Evolutionary conservation across 2,113 vertebrate genomes (phyloP).

Genomic region (Cochlearius cochlearius): DNA sequence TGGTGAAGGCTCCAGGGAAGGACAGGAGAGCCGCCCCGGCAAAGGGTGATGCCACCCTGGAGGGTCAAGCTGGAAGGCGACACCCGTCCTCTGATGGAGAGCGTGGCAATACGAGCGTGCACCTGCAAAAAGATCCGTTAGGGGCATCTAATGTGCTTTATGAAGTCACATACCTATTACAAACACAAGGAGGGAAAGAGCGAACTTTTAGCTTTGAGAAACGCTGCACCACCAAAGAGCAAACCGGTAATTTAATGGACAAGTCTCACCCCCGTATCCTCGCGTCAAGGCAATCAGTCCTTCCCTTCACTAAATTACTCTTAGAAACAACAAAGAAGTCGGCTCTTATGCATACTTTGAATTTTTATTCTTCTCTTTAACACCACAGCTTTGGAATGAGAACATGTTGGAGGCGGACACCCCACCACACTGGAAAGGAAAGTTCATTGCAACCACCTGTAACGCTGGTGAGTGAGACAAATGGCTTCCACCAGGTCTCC

Average conservation of each 20-base stretch:
- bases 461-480: background rate
- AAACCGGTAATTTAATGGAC: rapidly evolving
- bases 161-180: background rate
- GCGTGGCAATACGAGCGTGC: too few species aligned
- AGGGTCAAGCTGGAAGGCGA: background rate
- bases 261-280: background rate
- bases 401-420: background rate
- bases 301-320: too few species aligned
- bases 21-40: background rate
- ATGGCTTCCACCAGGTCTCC: background rate
- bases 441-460: background rate
- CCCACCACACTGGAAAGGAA: background rate
- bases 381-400: background rate
- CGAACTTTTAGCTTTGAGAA: background rate
- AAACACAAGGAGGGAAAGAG: background rate
- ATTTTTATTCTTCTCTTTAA: background rate
- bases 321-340: background rate
- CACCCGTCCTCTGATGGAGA: background rate
- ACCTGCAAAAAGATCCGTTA: background rate
- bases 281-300: background rate
- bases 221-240: background rate
- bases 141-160: background rate
- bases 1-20: background rate
- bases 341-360: too few species aligned
- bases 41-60: background rate